Evolutionary conservation across 2,113 vertebrate genomes (phyloP), one percentile per base, ranked within the genome.

Genomic region (Saguinus imperator): DNA sequence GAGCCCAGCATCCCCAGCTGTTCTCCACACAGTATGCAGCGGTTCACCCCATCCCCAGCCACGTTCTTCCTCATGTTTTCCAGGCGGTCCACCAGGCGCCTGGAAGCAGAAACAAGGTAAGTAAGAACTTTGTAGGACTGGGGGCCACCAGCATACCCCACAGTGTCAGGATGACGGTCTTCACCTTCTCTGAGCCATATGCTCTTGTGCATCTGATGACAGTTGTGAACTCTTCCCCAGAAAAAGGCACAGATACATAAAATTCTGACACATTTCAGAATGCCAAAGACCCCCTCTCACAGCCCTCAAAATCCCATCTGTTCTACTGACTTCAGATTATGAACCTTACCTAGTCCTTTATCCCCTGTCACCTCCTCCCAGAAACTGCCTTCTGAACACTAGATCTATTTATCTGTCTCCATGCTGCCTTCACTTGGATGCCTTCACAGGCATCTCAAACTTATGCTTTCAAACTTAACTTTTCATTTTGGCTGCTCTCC

Each of bases 1-100:
- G 99, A 98, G 6, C 99, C 99, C 73, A 98, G 98, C 0, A 98
- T 94, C 0, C 99, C 99, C 86, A 99, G 99, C 68, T 99, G 98
- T 57, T 99, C 98, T 55, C 99, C 99, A 1, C 99, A 99, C 66
- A 99, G 98, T 83, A 99, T 99, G 98, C 99, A 99, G 75, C 98
- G 98, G 64, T 98, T 98, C 43, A 99, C 98, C 0, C 99, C 99
- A 0, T 99, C 99, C 0, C 99, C 99, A 5, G 99, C 98, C 80
- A 99, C 99, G 0, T 98, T 99, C 94, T 98, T 99, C 90, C 98
- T 99, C 98, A 99, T 99, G 90, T 98, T 98, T 92, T 99, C 99
- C 98, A 99, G 98, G 45, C 98, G 99, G 79, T 98, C 99, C 98
- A 99, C 99, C 85, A 99, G 99, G 45, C 99, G 98, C 98, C 99